phyloP scores from a whole-genome alignment of 1,140 invertebrate species.

The Gonioctena quinquepunctata region DNA sequence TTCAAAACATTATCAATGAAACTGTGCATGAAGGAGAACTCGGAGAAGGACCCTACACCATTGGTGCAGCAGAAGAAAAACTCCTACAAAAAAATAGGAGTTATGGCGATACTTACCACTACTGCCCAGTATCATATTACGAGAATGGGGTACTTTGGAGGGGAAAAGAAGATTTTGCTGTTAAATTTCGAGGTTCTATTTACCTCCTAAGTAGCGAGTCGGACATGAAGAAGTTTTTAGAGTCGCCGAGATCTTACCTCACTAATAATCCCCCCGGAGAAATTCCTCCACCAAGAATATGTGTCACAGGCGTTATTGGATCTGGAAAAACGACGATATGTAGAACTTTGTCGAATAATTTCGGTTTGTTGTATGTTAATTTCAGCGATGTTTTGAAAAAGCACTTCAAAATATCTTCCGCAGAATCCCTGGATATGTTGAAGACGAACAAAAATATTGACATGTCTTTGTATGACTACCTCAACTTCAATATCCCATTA shows the following conservation, averaged over 20 bases:
- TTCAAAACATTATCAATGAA: slow-evolving; percentile 33
- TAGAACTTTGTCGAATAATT: slow-evolving; percentile 58
- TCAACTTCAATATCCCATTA: slow-evolving; percentile 54
- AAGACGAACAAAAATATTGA: neutral
- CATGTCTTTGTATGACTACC: slow-evolving; percentile 50
- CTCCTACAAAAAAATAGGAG: slow-evolving; percentile 51
- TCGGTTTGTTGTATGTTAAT: slow-evolving; percentile 59
- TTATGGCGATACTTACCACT: slow-evolving; percentile 61
- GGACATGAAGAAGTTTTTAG: slow-evolving; percentile 56
- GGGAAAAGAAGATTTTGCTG: slow-evolving; percentile 60
- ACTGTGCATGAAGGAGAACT: slow-evolving; percentile 36
- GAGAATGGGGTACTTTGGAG: slow-evolving; percentile 61
- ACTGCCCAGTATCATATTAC: slow-evolving; percentile 61
- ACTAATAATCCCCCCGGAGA: slow-evolving; percentile 52
- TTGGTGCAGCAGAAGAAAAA: slow-evolving; percentile 46
- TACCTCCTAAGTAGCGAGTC: slow-evolving; percentile 58
- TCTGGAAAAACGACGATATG: slow-evolving; percentile 60
- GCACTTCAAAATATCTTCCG: neutral
- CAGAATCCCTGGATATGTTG: slow-evolving; percentile 1
- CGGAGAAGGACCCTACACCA: slow-evolving; percentile 41
- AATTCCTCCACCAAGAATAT: slow-evolving; percentile 60
- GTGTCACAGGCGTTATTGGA: slow-evolving; percentile 58
- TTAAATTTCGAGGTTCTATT: slow-evolving; percentile 58
- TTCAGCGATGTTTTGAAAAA: slow-evolving; percentile 47
- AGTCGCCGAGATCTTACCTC: slow-evolving; percentile 55